Evolutionary conservation across 2,113 vertebrate species (phyloP), one percentile per base, ranked within the genome.

Genomic region (Pipra filicauda): DNA sequence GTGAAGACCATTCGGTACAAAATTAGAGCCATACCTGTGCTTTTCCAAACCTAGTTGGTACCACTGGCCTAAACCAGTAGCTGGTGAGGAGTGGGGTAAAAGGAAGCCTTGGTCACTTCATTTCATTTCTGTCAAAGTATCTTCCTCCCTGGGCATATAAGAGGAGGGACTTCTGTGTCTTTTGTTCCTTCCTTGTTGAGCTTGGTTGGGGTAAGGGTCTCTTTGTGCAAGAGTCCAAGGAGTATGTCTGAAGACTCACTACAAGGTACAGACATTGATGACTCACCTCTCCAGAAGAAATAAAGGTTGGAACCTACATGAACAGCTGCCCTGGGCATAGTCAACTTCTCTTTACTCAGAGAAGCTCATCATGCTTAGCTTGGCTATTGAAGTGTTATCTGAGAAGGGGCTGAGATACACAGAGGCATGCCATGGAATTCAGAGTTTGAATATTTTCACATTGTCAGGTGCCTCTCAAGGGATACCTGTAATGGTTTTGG

Each of bases 1-100:
- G 37, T 0, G 0, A 41, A 28, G 27, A 49, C 8, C n/a, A 22
- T 44, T 85, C 17, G 66, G 17, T 26, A 55, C 73, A 91, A 18
- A 57, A 74, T 39, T 30, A 31, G 69, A 67, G 21, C 11, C 20
- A 12, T 20, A 62, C 2, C 20, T 48, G 28, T 83, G 54, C 26
- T 55, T 93, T 75, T 72, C n/a, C 54, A 80, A 83, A 43, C 8
- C 23, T 16, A 27, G 27, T 1, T 65, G 46, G 41, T 19, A 28
- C 4, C 15, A 52, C 46, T 55, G 46, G 8, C 12, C 39, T 26
- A 65, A 73, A 22, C 10, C 54, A 78, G 52, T 28, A 85, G 35
- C 55, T 89, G 65, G 18, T 54, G 28, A 85, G 19, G 15, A 65
- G 28, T 16, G 2, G 16, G 3, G 5, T 52, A 15, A 1, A 24